Evolutionary conservation across 2,797 vertebrate genomes (phyloP).

Genomic region (Perdix hodgsoniae): DNA sequence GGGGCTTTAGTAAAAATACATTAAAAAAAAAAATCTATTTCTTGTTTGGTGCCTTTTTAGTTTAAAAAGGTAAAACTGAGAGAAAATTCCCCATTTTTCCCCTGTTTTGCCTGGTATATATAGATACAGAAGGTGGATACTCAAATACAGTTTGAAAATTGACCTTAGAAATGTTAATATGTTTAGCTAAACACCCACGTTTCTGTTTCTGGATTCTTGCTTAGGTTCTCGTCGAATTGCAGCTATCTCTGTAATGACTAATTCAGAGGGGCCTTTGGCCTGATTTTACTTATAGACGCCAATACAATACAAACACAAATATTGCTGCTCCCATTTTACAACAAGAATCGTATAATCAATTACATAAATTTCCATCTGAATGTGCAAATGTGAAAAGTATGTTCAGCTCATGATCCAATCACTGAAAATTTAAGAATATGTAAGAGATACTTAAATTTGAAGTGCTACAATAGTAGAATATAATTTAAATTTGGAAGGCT

Average conservation of each 20-base stretch:
- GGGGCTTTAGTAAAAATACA: neutral
- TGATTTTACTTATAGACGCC: neutral
- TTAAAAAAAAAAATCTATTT: neutral
- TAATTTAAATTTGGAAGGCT: neutral
- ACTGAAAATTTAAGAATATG: neutral
- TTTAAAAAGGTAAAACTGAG: neutral
- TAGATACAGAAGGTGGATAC: neutral
- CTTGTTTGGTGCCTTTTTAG: neutral
- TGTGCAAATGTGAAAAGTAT: neutral
- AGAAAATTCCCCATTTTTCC: neutral
- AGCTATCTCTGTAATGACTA: neutral
- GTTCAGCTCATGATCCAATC: neutral
- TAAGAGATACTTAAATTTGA: neutral
- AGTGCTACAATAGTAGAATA: neutral
- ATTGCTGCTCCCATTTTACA: neutral
- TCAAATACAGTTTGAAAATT: neutral
- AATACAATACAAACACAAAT: neutral
- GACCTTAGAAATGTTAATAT: neutral
- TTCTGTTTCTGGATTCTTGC: neutral
- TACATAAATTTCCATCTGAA: neutral
- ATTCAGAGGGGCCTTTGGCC: neutral
- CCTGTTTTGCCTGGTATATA: neutral
- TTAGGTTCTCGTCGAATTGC: neutral
- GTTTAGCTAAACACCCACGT: neutral
- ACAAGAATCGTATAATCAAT: neutral